Evolutionary conservation across 2,888 invertebrate species (phyloP).

Genomic region (Sminthurides aquaticus): DNA sequence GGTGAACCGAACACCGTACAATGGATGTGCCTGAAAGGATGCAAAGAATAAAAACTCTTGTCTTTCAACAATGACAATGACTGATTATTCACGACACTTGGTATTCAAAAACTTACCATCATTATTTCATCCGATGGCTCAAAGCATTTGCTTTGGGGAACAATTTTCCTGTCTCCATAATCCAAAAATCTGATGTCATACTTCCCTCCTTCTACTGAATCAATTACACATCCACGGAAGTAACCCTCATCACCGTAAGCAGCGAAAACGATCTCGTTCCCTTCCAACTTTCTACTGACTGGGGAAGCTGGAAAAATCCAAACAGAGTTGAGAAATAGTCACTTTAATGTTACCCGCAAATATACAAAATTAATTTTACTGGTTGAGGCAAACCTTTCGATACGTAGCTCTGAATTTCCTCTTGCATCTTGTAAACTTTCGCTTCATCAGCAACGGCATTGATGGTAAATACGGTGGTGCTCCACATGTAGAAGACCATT

Average conservation of each 20-base stretch:
- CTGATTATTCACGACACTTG: no score
- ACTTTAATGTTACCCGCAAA: background rate
- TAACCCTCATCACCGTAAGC: background rate
- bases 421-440: background rate
- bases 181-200: background rate
- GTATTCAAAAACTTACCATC: background rate
- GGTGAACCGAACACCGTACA: background rate
- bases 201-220: background rate
- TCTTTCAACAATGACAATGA: background rate
- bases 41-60: background rate
- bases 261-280: background rate
- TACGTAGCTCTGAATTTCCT: background rate
- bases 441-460: background rate
- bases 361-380: background rate
- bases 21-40: background rate
- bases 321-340: background rate
- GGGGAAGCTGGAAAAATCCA: background rate
- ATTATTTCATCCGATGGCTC: constrained; percentile 1
- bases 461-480: background rate
- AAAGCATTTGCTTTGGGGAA: background rate
- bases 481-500: background rate
- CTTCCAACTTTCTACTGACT: background rate
- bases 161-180: background rate
- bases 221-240: background rate
- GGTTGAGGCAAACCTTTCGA: no score